phyloP scores from a whole-genome alignment of 2,113 vertebrate genomes.

The Tapirus terrestris region DNA sequence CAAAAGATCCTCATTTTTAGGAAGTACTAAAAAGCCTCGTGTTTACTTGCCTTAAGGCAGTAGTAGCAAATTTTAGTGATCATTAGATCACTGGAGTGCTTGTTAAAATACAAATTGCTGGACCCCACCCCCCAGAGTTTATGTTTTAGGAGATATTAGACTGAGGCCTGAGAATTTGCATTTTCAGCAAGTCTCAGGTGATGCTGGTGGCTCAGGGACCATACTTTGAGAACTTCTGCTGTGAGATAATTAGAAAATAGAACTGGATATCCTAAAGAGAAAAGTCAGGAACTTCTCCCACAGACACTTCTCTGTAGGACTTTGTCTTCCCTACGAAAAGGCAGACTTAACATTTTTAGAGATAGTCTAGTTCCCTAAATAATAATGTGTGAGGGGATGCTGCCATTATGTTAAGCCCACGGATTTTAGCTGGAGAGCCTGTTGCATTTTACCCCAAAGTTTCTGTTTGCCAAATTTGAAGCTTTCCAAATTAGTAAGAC shows the following conservation, averaged over 20 bases:
- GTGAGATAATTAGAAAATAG: not conserved
- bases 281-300: not conserved
- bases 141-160: not conserved
- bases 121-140: not conserved
- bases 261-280: not conserved
- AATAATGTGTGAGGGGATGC: not conserved
- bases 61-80: not conserved
- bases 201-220: not conserved
- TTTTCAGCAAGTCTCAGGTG: not conserved
- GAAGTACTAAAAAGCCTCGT: not conserved
- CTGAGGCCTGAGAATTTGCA: not conserved
- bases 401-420: not conserved
- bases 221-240: not conserved
- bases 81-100: not conserved
- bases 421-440: not conserved
- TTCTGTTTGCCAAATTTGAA: not conserved
- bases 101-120: not conserved
- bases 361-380: not conserved
- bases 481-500: not conserved
- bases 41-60: not conserved
- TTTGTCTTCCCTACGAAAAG: not conserved
- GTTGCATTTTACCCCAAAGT: not conserved
- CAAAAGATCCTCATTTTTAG: constrained; percentile 12
- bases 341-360: not conserved
- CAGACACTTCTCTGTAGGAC: not conserved